phyloP scores from a whole-genome alignment of 2,888 invertebrate genomes.

The Drosophila subsilvestris region DNA sequence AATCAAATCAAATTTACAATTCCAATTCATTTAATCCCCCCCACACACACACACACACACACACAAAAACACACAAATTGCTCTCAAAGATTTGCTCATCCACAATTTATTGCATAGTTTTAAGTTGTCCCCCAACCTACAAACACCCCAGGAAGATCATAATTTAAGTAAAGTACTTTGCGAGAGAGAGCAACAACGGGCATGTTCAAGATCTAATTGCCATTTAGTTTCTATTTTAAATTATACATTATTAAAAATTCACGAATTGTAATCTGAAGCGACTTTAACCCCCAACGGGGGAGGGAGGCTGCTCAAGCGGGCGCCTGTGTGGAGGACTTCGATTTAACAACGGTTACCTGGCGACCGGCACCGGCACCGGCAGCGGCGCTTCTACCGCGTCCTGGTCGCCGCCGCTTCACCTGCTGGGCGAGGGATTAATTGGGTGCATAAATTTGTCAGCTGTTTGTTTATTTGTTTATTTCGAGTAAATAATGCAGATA shows the following conservation, averaged over 20 bases:
- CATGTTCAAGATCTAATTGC: slow-evolving; percentile 49
- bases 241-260: slow-evolving; percentile 45
- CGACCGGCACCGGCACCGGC: slow-evolving; percentile 32
- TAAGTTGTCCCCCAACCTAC: slow-evolving; percentile 51
- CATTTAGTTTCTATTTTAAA: slow-evolving; percentile 58
- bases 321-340: slow-evolving; percentile 61
- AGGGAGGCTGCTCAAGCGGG: slow-evolving; percentile 24
- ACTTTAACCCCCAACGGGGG: not conserved
- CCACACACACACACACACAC: slow-evolving; percentile 26
- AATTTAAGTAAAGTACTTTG: slow-evolving; percentile 60
- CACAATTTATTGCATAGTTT: slow-evolving; percentile 63
- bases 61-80: slow-evolving; percentile 39
- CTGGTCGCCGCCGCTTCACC: slow-evolving; percentile 27
- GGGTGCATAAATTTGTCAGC: slow-evolving; percentile 33
- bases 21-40: slow-evolving; percentile 41
- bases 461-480: slow-evolving; percentile 67
- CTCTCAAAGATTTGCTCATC: slow-evolving; percentile 72
- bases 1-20: slow-evolving; percentile 41
- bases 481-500: slow-evolving; percentile 55
- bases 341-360: slow-evolving; percentile 81
- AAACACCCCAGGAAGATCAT: slow-evolving; percentile 33
- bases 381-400: slow-evolving; percentile 7
- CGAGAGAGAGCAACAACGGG: slow-evolving; percentile 32
- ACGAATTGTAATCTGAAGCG: slow-evolving; percentile 49
- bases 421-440: slow-evolving; percentile 29